Base-by-base conservation (phyloP, 1,140 invertebrate species). In the Aphis gossypii region DNA sequence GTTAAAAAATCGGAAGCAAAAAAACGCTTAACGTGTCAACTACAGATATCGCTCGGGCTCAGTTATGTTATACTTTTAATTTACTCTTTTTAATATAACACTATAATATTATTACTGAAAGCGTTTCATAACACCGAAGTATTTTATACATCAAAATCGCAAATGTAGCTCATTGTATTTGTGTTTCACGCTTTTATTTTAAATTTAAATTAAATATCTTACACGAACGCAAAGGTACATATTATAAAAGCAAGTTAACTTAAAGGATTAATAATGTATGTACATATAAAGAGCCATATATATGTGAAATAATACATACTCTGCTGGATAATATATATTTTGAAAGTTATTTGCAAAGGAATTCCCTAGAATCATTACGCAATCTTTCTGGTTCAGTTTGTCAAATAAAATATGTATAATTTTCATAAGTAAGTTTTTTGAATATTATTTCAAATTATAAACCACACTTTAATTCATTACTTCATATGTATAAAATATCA, bases 181-280 rank as follows among this genome's bases (percentile, higher is more conserved):
- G 44, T 83, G 76, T 83, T 83, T 25, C 83, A 84, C 23, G 30
- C 21, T 51, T 88, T 51, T 21, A 51, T 51, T 51, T 48, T 51
- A 88, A 51, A 88, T 88, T 88, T 88, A 88, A 88, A 88, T 88
- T 88, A 51, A 88, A 88, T n/a, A 51, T 88, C 51, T 88, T 23
- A 54, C 87, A 38, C 87, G 8, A 38, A 54, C 48, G n/a, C 48
- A 35, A 88, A 89, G 48, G 48, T 89, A 54, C 46, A 89, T 54
- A 38, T 54, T 38, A 89, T 89, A 54, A 54, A 89, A 41, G 51
- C 88, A 56, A 89, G 51, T 89, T 56, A 56, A 89, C 20, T 38
- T 54, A 54, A 25, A 89, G 87, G 21, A 54, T 89, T 89, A 54
- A 54, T 89, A 51, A 88, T 54, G 20, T 54, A 54, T 89, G 20